Base-by-base conservation (phyloP, 2,797 vertebrate species). In the Adelosebastes latens region DNA sequence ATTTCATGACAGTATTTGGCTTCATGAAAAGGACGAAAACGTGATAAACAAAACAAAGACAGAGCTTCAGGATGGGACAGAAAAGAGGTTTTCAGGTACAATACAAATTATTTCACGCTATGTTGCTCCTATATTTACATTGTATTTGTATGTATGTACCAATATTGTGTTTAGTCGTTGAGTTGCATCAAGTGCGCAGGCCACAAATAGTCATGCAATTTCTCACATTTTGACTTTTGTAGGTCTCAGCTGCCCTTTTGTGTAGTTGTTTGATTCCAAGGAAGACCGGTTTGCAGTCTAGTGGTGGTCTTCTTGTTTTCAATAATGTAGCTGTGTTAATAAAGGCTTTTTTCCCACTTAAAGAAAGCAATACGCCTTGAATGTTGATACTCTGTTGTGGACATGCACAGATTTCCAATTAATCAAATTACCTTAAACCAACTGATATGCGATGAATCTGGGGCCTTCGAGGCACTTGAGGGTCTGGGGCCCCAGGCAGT, bases 361-460 rank as follows among this genome's bases (percentile, higher is more conserved):
- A 34, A 16, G 64, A 22, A 61, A 74, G 46, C 49, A 25, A 16
- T 4, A 2, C n/a, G 53, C 36, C 1, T 61, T 63, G 61, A 61
- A 34, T 82, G 46, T 64, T 29, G 31, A 67, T 53, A 31, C 25
- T 66, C 55, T 79, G 55, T 36, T 22, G 5, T 39, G 70, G 58
- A 76, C 56, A 36, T 31, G 18, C 76, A 25, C 60, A 68, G 29
- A 76, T 73, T 53, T 58, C 0, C 27, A 80, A 66, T 83, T 64
- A 46, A 74, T 71, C 42, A 68, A n/a, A 77, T 62, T 31, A 61
- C 32, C 31, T 0, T 55, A 60, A 67, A 79, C 0, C 18, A 22
- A 27, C 4, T 22, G 36, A 42, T 22, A 27, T 49, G 24, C 31
- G 52, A 32, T 53, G 29, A 69, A 55, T 75, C n/a, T 27, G 58